A percentile compares a stretch with the other conserved stretches of the same genome.
phyloP scores from a whole-genome alignment of 37 sponge, comb jelly and placozoan genomes.

The Crambe crambe region DNA sequence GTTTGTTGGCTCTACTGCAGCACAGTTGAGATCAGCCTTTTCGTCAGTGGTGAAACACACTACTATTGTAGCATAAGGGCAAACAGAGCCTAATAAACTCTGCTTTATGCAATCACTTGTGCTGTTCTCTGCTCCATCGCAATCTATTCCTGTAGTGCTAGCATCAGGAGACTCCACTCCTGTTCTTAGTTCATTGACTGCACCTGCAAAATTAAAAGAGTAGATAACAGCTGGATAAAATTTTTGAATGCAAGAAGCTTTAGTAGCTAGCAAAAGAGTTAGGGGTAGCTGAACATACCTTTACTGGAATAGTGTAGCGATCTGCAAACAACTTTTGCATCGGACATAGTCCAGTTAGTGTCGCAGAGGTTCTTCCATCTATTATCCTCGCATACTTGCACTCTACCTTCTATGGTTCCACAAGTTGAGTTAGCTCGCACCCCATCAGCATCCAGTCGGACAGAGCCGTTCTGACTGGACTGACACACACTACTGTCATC shows the following conservation, averaged over 20 bases:
- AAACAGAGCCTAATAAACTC: neutral
- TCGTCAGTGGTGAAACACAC: neutral
- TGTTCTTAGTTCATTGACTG: neutral
- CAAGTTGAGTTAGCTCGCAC: neutral
- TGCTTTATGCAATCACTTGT: neutral
- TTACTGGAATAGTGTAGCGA: conserved; percentile 12
- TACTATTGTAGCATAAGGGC: neutral
- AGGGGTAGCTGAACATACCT: neutral
- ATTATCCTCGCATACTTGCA: conserved; percentile 6
- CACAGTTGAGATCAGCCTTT: neutral
- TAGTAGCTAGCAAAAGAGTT: neutral
- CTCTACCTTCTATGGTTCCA: neutral
- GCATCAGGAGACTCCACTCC: neutral
- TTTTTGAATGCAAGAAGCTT: neutral
- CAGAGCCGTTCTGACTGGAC: no score
- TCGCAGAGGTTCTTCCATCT: conserved; percentile 28
- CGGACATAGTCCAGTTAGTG: conserved; percentile 22
- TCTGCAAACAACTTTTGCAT: conserved; percentile 28
- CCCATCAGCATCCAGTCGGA: neutral
- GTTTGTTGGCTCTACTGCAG: neutral
- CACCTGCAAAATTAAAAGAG: neutral
- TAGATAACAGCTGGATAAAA: neutral
- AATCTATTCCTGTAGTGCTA: neutral
- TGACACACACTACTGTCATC: no score
- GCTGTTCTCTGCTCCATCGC: neutral